Evolutionary conservation across 2,888 invertebrate species (phyloP).

Genomic region (Oscheius sp.): DNA sequence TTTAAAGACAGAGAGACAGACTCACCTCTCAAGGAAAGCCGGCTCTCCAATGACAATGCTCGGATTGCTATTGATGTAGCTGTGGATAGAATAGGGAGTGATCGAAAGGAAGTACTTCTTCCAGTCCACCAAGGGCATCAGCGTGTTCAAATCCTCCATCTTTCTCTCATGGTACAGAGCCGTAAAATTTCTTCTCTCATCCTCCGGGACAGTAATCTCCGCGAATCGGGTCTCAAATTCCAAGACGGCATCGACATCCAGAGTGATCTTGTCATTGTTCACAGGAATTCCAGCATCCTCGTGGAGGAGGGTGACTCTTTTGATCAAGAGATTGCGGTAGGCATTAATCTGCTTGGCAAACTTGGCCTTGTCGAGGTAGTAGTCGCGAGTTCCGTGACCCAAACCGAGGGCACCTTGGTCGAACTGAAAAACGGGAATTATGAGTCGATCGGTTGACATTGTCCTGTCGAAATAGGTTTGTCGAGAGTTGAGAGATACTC

Average conservation of each 20-base stretch:
- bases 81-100: conserved; percentile 69
- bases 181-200: conserved; percentile 66
- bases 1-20: too few relatives aligned
- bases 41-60: conserved; percentile 56
- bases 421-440: conserved; percentile 46
- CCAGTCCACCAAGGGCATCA: conserved; percentile 72
- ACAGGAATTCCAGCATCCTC: conserved; percentile 60
- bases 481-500: too few relatives aligned
- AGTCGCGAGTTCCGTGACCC: conserved; percentile 70
- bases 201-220: conserved; percentile 66
- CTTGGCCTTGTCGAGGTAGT: conserved; percentile 69
- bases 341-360: conserved; percentile 72
- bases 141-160: conserved; percentile 57
- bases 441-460: not conserved
- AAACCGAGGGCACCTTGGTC: conserved; percentile 72
- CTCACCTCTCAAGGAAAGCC: conserved; percentile 49
- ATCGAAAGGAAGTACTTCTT: conserved; percentile 63
- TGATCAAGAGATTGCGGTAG: conserved; percentile 65
- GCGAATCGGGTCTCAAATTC: conserved; percentile 68
- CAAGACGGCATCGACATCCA: conserved; percentile 68
- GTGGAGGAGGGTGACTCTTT: conserved; percentile 56
- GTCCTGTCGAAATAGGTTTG: too few relatives aligned
- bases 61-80: conserved; percentile 71
- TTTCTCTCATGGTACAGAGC: conserved; percentile 65
- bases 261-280: conserved; percentile 55